Conservation (phyloP, 2,113 vertebrate species). For the Lampris megalopsis region DNA sequence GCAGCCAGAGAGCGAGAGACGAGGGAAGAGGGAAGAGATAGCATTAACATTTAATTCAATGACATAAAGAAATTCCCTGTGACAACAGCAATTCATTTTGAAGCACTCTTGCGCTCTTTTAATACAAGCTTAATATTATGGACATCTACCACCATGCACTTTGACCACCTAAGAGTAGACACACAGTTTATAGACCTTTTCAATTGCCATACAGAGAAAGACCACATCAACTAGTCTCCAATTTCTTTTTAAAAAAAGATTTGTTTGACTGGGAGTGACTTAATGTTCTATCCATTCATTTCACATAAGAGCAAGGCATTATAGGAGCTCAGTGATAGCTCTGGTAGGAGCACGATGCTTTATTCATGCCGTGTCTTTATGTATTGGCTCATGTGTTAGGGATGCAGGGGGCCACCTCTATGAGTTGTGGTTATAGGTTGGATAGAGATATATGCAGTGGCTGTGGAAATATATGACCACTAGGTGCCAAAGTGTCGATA, state of each 20-base stretch:
- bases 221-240: not conserved
- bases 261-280: slow-evolving; percentile 10
- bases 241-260: not conserved
- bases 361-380: slow-evolving; percentile 64
- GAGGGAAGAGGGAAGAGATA: slow-evolving; percentile 5
- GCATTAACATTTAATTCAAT: not conserved
- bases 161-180: not conserved
- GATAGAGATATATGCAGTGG: slow-evolving; percentile 55
- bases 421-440: slow-evolving; percentile 38
- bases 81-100: no score
- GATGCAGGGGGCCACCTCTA: slow-evolving; percentile 51
- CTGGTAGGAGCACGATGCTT: slow-evolving; percentile 57
- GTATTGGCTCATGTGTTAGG: slow-evolving; percentile 59
- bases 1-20: not conserved
- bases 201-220: not conserved
- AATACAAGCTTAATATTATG: no score
- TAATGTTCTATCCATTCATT: slow-evolving; percentile 7
- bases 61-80: not conserved
- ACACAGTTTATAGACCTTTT: not conserved
- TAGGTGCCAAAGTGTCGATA: not conserved
- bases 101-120: no score
- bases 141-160: no score
- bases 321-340: slow-evolving; percentile 43
- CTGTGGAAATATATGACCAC: slow-evolving; percentile 35
- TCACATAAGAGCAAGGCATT: slow-evolving; percentile 34